A percentile compares a stretch with the other conserved stretches of the same genome.
These are phyloP conservation scores for Patiria miniata DNA, from an alignment of 35 echinoderm and acorn worm species.

Conservation along the genomic window DNA sequence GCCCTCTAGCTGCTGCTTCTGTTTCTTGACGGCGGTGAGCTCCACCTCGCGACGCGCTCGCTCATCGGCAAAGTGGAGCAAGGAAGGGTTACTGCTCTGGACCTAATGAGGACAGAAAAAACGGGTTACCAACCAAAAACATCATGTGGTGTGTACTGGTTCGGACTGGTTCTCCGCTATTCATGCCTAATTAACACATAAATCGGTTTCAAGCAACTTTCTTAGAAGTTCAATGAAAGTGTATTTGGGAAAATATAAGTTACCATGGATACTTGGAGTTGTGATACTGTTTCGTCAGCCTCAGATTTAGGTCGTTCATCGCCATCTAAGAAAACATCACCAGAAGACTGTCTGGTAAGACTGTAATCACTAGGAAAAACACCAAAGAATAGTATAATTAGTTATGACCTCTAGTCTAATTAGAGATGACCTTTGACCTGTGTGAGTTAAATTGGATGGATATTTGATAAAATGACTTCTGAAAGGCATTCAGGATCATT, in stretches of 20 bases:
- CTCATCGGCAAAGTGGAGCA: conserved; percentile 94
- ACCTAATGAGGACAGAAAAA: conserved; percentile 23
- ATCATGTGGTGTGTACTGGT: neutral
- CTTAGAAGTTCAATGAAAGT: too few relatives aligned
- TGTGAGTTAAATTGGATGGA: too few relatives aligned
- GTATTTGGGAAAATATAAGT: too few relatives aligned
- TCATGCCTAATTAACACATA: neutral
- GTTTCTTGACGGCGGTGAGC: conserved; percentile 58
- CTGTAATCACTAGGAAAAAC: conserved; percentile 52
- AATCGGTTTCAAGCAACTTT: too few relatives aligned
- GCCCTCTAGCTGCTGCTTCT: conserved; percentile 90
- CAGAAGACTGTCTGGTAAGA: conserved; percentile 23
- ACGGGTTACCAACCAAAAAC: too few relatives aligned
- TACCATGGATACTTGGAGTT: conserved; percentile 62
- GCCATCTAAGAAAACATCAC: conserved; percentile 59
- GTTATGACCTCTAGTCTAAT: too few relatives aligned
- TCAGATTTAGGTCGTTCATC: conserved; percentile 50
- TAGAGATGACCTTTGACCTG: too few relatives aligned
- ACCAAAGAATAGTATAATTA: neutral
- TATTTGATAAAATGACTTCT: too few relatives aligned
- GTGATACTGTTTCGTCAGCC: conserved; percentile 75
- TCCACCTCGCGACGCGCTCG: conserved; percentile 95
- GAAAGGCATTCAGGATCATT: too few relatives aligned
- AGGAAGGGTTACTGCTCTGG: conserved; percentile 51
- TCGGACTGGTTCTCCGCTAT: neutral